Evolutionary conservation across 2,888 invertebrate species (phyloP), one percentile per base, ranked within the genome.

Genomic region (Arge pagana): DNA sequence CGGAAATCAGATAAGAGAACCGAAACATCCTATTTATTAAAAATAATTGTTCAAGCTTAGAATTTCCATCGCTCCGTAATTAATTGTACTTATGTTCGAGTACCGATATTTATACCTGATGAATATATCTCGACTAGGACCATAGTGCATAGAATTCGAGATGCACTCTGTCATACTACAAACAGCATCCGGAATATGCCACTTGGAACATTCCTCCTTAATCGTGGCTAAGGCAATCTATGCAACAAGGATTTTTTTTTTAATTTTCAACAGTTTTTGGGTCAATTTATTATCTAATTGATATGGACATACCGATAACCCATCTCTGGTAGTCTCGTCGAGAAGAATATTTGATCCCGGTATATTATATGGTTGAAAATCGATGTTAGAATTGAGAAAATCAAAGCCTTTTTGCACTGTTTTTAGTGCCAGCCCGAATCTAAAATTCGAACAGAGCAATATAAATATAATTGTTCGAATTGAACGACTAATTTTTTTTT

Each of bases 121-220:
- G 56, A 60, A 71, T 53, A 71, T 69, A 48, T 63, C 55, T 30
- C 54, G 62, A 41, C 56, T 55, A 2, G 61, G 55, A 40, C 57
- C 56, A 41, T 67, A 62, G 4, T 56, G 54, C 18, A 50, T 43
- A 11, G 57, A 55, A 40, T 56, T 41, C 35, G 56, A 57, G 31
- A 52, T 54, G 49, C 71, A 71, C 8, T 67, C 60, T 4, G 26
- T 2, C 53, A 63, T 55, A 16, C 40, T 55, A 43, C 72, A 72
- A 8, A 60, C 42, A 10, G 66, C 67, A 56, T 72, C 66, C 2
- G 69, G 67, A 37, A 50, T 57, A 54, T 62, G 66, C 62, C 64
- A 66, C 16, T 42, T n/a, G 4, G 41, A 53, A 48, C 62, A 64
- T 51, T 62, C 56, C 3, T 62, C 54, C 28, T 60, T 59, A 11